Evolutionary conservation across 2,113 vertebrate genomes (phyloP), one percentile per base, ranked within the genome.

Genomic region (Pelecanoides urinatrix): DNA sequence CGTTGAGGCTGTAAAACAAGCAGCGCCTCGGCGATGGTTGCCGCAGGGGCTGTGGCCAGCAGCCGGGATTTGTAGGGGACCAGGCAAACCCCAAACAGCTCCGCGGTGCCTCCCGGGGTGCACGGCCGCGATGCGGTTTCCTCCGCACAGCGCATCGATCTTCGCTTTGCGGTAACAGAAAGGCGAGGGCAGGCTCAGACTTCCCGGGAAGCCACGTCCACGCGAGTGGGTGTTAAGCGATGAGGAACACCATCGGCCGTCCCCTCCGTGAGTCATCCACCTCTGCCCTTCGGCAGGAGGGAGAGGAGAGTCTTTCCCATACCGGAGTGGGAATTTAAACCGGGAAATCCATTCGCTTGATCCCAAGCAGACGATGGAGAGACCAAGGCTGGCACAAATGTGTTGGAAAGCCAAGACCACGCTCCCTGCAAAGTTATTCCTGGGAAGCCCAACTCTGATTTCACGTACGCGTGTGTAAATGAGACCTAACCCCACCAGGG

Each of bases 101-200:
- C 47, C 0, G 0, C 0, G 3, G 67, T 14, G 18, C 58, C 7
- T 66, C 50, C 56, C 0, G 2, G 82, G 55, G 32, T 1, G 6
- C 58, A 11, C 0, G 6, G 70, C 22, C 7, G 0, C 3, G 9
- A 32, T 22, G 63, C 0, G 6, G 50, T 4, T 83, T 74, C 79
- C 59, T 70, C 63, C 1, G 7, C 65, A n/a, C 11, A n/a, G 40
- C 2, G 6, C 81, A 61, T 44, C 91, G 4, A 8, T 55, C 71
- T 82, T 63, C 1, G 6, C 75, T 68, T 84, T 52, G 71, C 1
- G 18, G n/a, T 61, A 71, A 74, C 42, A 40, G 62, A 52, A 13
- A 21, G 68, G 61, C 8, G 11, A 85, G 44, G 50, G 59, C 32
- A 34, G 34, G 67, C 91, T 92, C 71, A 15, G 86, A 0, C 63